Percentiles rank a stretch among this genome's conserved stretches.
These are phyloP conservation scores for Rhopalosiphum padi DNA, from an alignment of 1,140 invertebrate genomes.

Conservation along the genomic window DNA sequence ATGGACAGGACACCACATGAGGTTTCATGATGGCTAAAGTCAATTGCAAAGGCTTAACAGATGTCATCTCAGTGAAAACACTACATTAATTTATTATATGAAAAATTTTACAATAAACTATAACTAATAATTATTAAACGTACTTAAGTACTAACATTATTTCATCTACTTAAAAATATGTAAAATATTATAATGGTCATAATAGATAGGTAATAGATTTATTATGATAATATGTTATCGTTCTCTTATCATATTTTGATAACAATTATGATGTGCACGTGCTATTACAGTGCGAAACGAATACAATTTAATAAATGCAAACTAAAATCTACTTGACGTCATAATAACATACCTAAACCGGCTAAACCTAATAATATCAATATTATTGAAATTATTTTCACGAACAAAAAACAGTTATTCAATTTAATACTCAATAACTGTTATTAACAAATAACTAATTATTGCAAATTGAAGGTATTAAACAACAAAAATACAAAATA, in stretches of 20 bases:
- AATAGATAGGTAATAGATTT: neutral
- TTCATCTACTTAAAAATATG: neutral
- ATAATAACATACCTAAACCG: no score
- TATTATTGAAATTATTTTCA: no score
- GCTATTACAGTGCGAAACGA: neutral
- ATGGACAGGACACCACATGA: conserved; percentile 74
- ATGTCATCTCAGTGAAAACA: neutral
- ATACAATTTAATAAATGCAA: neutral
- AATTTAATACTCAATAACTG: no score
- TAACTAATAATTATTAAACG: neutral
- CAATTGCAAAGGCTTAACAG: conserved; percentile 60
- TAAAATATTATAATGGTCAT: neutral
- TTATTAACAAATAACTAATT: no score
- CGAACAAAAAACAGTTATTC: no score
- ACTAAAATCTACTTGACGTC: neutral
- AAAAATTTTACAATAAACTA: neutral
- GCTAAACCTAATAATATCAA: no score
- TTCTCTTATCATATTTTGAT: neutral
- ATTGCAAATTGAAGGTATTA: no score
- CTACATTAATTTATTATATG: neutral
- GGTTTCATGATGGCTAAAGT: conserved; percentile 81
- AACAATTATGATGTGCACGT: neutral
- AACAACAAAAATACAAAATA: no score
- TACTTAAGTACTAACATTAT: neutral
- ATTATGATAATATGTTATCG: neutral